Conservation (phyloP, 2,113 vertebrate species). For the Morone chrysops region DNA sequence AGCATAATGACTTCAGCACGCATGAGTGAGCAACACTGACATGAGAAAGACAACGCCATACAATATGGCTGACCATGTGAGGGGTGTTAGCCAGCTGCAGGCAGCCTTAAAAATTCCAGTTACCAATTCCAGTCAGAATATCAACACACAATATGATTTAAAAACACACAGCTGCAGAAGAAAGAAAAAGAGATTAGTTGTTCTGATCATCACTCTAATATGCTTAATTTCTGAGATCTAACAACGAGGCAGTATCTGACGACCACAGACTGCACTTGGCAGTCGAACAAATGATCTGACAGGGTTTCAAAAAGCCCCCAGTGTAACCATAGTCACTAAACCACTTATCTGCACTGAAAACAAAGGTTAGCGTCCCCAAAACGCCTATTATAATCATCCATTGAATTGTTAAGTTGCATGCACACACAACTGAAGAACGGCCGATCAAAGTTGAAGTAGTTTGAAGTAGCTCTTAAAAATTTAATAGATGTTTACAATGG, state of each 20-base stretch:
- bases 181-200: background rate
- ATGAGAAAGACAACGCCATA: slow-evolving; percentile 9
- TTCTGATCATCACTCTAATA: background rate
- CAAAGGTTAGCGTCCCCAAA: background rate
- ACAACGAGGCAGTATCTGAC: background rate
- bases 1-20: background rate
- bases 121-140: background rate
- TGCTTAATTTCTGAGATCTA: background rate
- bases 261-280: background rate
- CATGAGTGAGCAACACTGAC: slow-evolving; percentile 27
- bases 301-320: slow-evolving; percentile 8
- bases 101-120: background rate
- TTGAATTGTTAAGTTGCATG: background rate
- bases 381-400: background rate
- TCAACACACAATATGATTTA: background rate
- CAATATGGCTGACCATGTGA: slow-evolving; percentile 1
- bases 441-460: background rate
- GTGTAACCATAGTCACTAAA: slow-evolving; percentile 1
- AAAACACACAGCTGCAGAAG: background rate
- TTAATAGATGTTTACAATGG: slow-evolving; percentile 6
- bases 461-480: slow-evolving; percentile 12
- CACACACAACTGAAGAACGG: background rate
- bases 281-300: background rate
- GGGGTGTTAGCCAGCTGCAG: background rate
- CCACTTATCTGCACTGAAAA: slow-evolving; percentile 14